phyloP scores from a whole-genome alignment of 2,888 invertebrate species.

The Drosophila phalerata region DNA sequence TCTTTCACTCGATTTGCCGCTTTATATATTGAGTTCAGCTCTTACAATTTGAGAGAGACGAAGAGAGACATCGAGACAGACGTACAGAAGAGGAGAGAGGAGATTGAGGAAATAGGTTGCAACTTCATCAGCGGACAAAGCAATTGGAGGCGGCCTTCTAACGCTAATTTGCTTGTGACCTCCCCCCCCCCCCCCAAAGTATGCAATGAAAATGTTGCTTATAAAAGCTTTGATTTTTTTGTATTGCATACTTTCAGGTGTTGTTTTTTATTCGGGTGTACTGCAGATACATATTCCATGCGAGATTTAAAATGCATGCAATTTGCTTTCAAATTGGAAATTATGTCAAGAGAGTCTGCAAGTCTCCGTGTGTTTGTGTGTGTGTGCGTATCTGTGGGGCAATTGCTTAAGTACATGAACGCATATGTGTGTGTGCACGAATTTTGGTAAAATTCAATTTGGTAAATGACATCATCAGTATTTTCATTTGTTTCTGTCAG shows the following conservation, averaged over 20 bases:
- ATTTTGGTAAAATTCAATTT: conserved; percentile 66
- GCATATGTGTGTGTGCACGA: conserved; percentile 21
- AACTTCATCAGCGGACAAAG: conserved; percentile 20
- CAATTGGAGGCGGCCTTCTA: conserved; percentile 15
- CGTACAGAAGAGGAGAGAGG: too few relatives aligned
- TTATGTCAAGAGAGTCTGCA: conserved; percentile 45
- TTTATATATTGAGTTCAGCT: conserved; percentile 15
- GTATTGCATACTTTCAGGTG: conserved; percentile 36
- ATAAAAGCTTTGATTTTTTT: conserved; percentile 15
- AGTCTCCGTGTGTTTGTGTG: too few relatives aligned
- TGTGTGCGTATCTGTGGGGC: background rate
- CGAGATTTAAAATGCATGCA: conserved; percentile 46
- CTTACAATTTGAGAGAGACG: background rate
- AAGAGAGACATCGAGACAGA: background rate
- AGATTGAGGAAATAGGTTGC: background rate
- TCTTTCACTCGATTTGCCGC: conserved; percentile 41
- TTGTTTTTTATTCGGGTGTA: conserved; percentile 5
- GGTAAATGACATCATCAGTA: conserved; percentile 70
- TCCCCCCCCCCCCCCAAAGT: conserved; percentile 36
- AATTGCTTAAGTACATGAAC: conserved; percentile 7
- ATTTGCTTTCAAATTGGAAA: conserved; percentile 64
- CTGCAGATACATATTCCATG: background rate
- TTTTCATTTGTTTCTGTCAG: conserved; percentile 69
- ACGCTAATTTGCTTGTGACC: conserved; percentile 14
- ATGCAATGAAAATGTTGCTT: conserved; percentile 24